Evolutionary conservation across 2,888 invertebrate genomes (phyloP).

Genomic region (Diachrysia chrysitis): DNA sequence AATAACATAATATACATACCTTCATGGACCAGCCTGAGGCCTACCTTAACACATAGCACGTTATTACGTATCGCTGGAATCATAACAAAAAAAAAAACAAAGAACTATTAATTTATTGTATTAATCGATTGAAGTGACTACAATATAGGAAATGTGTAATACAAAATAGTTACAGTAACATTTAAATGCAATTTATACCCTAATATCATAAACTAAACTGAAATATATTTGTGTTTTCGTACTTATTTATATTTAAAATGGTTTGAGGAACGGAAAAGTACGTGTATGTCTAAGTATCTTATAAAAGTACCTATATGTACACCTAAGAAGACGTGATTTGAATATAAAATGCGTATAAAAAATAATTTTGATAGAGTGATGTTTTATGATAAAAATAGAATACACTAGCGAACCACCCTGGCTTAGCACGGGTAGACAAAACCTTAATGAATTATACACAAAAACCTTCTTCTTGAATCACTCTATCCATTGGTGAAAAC

Average conservation of each 20-base stretch:
- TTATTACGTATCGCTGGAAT: background rate
- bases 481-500: too few species aligned
- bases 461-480: too few species aligned
- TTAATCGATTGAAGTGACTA: background rate
- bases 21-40: background rate
- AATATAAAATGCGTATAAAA: background rate
- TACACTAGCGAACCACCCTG: too few species aligned
- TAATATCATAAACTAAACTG: too few species aligned
- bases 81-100: background rate
- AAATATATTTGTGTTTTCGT: too few species aligned
- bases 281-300: too few species aligned
- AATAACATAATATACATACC: background rate
- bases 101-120: conserved; percentile 3
- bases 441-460: too few species aligned
- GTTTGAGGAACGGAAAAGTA: background rate
- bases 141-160: background rate
- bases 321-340: background rate
- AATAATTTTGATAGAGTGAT: background rate
- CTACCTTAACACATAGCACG: conserved; percentile 6
- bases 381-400: background rate
- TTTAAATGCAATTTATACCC: too few species aligned
- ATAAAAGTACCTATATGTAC: background rate
- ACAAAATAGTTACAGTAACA: background rate
- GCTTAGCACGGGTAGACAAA: too few species aligned
- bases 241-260: background rate